Base-by-base conservation (phyloP, 2,888 invertebrate genomes). In the Podotricha telesiphe region DNA sequence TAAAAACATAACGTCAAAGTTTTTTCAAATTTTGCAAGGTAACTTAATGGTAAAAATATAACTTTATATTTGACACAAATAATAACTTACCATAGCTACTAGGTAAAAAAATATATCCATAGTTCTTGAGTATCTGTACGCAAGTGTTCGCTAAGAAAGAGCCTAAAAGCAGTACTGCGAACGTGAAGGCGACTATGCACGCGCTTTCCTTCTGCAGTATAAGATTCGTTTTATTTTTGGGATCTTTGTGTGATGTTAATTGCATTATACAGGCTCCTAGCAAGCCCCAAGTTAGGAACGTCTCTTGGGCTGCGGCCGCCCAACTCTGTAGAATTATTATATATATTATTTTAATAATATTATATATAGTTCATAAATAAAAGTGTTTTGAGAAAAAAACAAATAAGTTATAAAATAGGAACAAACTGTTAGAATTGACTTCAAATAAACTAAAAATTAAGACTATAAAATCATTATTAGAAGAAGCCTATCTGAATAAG, bases 251-350 rank as follows among this genome's bases (percentile, higher is more conserved):
- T 69, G 96, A 96, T 17, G 96, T 95, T 70, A 96, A 94, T 86
- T 97, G 97, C 95, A 97, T 96, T 67, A 96, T 93, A 69, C 96
- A 95, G 0, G 96, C 96, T 11, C 97, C 96, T 28, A 98, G 91
- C 10, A 98, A 86, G 1, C 97, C 97, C 98, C 98, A 97, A 0
- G 97, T 97, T 64, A 98, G 93, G 83, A 98, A 98, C 0, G 96
- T 95, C 87, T 98, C 98, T 82, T 97, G 96, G 19, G 97, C 96
- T 0, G 98, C 98, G 0, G 98, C 97, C 34, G 96, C 94, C 98
- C 98, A 98, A 76, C 97, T 96, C 95, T 96, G 69, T 47, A 50
- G 37, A 53, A 62, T n/a, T n/a, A n/a, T n/a, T n/a, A n/a, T n/a
- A n/a, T n/a, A n/a, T n/a, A n/a, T n/a, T n/a, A n/a, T n/a, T n/a